Base-by-base conservation (phyloP, 2,113 vertebrate species). In the Aptenodytes forsteri region DNA sequence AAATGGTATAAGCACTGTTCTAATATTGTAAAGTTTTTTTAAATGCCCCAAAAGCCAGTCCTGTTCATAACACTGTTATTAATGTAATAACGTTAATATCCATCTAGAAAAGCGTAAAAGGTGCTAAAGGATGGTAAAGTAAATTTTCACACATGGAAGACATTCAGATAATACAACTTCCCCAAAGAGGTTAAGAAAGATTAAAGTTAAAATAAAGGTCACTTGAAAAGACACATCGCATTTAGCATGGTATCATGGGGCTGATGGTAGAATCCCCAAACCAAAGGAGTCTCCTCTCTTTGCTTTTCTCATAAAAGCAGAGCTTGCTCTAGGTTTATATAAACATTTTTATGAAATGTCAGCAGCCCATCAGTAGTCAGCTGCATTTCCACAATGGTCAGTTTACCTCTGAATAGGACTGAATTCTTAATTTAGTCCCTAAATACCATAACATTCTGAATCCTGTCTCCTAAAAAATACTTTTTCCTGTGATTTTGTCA, bases 201-300 rank as follows among this genome's bases (percentile, higher is more conserved):
- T 73, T 82, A 61, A 94, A 91, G 77, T 61, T 73, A 89, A 87
- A 18, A 71, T 90, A 92, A 93, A 96, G 89, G 86, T 95, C 91
- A 92, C 44, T 72, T 66, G 46, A 73, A 92, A 95, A 95, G 83
- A 86, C 55, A 81, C 15, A 44, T 10, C 0, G 5, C 19, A 86
- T 90, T 90, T 56, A 83, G 40, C 62, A 59, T 2, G 1, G 13
- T 81, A 58, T 62, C 44, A 19, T 5, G 4, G 27, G 55, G 40
- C 23, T 81, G 34, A 30, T 36, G 6, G 38, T 52, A 80, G 30
- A 89, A 94, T 58, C 36, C 21, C 54, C 30, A 85, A 52, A 61
- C 8, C 34, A 62, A 70, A 91, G 47, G 0, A 70, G 38, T 58
- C 29, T 70, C 55, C n/a, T 70, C 32, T 49, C 32, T 77, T 52